Evolutionary conservation across 2,888 invertebrate species (phyloP).

Genomic region (Dryococelus australis): DNA sequence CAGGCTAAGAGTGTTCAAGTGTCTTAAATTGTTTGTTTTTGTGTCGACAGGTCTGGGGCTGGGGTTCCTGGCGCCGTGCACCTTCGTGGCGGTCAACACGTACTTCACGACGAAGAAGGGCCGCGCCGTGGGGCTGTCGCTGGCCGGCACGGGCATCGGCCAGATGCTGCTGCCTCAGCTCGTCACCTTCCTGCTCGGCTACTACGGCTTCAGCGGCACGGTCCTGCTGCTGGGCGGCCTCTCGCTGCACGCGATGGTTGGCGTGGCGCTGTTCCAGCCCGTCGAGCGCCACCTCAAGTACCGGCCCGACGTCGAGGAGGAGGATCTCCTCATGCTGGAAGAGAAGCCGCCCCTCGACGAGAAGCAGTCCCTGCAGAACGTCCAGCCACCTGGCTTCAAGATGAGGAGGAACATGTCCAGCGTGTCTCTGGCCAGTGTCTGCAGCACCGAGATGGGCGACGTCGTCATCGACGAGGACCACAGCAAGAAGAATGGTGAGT

Average conservation of each 20-base stretch:
- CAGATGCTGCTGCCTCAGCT: conserved; percentile 78
- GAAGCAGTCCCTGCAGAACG: not conserved
- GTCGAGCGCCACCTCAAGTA: conserved; percentile 62
- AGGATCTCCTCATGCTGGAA: not conserved
- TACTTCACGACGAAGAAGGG: conserved; percentile 74
- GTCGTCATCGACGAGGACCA: conserved; percentile 17
- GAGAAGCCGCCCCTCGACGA: not conserved
- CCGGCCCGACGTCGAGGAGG: not conserved
- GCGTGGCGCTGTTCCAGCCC: conserved; percentile 64
- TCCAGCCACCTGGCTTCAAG: not conserved
- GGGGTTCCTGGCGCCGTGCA: conserved; percentile 74
- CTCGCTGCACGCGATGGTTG: conserved; percentile 67
- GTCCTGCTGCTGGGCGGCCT: conserved; percentile 69
- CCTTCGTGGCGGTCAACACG: conserved; percentile 74
- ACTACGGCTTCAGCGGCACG: conserved; percentile 70
- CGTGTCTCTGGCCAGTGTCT: conserved; percentile 20
- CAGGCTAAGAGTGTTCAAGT: too few species aligned
- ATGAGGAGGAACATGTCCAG: conserved; percentile 27
- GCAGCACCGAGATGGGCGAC: conserved; percentile 20
- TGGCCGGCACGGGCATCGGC: conserved; percentile 79
- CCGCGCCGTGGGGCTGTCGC: conserved; percentile 76
- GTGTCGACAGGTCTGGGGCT: conserved; percentile 67
- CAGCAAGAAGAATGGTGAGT: conserved; percentile 16
- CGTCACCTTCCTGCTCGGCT: conserved; percentile 67
- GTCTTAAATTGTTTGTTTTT: too few species aligned